Evolutionary conservation across 2,888 invertebrate species (phyloP).

Genomic region (Ichneumon xanthorius): DNA sequence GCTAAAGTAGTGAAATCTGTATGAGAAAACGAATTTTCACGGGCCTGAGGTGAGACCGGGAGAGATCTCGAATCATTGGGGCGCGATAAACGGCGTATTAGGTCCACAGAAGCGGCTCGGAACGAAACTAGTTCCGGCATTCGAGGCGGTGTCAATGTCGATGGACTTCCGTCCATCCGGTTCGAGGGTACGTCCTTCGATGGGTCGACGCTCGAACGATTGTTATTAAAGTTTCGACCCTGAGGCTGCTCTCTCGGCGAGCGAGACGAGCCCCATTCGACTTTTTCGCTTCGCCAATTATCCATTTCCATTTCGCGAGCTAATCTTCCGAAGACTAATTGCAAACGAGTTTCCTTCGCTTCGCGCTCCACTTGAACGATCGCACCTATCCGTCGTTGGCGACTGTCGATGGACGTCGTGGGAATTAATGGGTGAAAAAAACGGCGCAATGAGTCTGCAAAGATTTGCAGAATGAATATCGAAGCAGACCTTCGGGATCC

Average conservation of each 20-base stretch:
- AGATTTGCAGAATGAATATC: constrained; percentile 3
- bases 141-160: constrained; percentile 37
- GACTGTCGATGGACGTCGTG: background rate
- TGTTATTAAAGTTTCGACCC: constrained; percentile 38
- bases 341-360: constrained; percentile 2
- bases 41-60: constrained; percentile 38
- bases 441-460: constrained; percentile 40
- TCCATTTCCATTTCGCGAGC: constrained; percentile 1
- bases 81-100: constrained; percentile 18
- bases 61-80: constrained; percentile 21
- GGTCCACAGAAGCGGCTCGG: constrained; percentile 6
- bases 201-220: constrained; percentile 48
- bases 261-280: constrained; percentile 25
- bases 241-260: constrained; percentile 24
- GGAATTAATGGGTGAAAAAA: constrained; percentile 13
- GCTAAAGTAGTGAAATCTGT: constrained; percentile 43
- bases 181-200: constrained; percentile 44
- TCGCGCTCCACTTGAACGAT: background rate
- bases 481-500: constrained; percentile 31
- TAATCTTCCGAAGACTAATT: constrained; percentile 22
- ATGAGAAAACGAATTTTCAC: constrained; percentile 14
- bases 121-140: constrained; percentile 42
- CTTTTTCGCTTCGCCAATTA: constrained; percentile 29
- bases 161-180: constrained; percentile 37
- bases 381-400: constrained; percentile 23